These are phyloP conservation scores for Saturnia pavonia DNA, from an alignment of 2,888 invertebrate genomes.

Conservation along the genomic window DNA sequence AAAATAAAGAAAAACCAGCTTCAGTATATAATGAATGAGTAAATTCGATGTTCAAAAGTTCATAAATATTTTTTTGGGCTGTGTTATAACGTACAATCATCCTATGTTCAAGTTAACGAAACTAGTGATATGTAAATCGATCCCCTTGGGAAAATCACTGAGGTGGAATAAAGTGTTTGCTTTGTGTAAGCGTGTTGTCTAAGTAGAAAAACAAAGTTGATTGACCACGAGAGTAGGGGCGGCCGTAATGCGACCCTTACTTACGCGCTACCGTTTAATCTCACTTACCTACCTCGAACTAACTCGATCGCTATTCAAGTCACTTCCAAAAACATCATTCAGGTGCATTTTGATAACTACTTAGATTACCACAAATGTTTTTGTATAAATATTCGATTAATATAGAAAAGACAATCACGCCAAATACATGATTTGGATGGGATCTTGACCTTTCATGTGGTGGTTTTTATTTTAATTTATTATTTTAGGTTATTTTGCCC, in stretches of 20 bases:
- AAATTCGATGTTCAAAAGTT: not conserved
- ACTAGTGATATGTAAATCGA: slow-evolving; percentile 34
- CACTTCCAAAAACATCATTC: not conserved
- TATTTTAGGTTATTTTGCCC: too few relatives aligned
- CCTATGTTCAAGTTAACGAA: slow-evolving; percentile 24
- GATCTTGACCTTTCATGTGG: too few relatives aligned
- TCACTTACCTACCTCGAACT: slow-evolving; percentile 7
- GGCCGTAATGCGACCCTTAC: slow-evolving; percentile 20
- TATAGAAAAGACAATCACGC: too few relatives aligned
- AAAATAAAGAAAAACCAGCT: too few relatives aligned
- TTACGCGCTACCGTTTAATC: slow-evolving; percentile 1
- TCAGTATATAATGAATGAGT: not conserved
- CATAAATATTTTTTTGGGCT: not conserved
- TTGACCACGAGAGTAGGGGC: slow-evolving; percentile 50
- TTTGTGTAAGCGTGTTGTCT: slow-evolving; percentile 35
- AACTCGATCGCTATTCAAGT: not conserved
- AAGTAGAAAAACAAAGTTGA: slow-evolving; percentile 68
- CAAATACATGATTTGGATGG: too few relatives aligned
- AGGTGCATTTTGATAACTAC: too few relatives aligned
- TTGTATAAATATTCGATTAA: too few relatives aligned
- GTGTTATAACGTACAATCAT: slow-evolving; percentile 6
- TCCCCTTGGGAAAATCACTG: slow-evolving; percentile 43
- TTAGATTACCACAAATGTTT: too few relatives aligned
- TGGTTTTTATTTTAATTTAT: too few relatives aligned
- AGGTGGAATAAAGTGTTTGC: slow-evolving; percentile 43